Percentiles rank a stretch among this genome's conserved stretches.
These are phyloP conservation scores for Myotis pilosus DNA, from an alignment of 2,797 vertebrate genomes.

Conservation along the genomic window DNA sequence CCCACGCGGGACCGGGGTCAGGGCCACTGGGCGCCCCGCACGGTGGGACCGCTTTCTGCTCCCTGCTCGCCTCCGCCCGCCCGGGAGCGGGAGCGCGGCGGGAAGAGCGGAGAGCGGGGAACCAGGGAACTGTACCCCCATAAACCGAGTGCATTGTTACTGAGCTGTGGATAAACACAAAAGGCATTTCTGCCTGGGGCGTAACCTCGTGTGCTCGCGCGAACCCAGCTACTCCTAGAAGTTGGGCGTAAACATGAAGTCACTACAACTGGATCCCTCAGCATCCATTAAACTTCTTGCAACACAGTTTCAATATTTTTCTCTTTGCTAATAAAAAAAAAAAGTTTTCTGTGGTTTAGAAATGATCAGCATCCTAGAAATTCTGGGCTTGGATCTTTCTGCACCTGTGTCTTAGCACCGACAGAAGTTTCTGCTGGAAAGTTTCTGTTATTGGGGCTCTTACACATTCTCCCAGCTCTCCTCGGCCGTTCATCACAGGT, in stretches of 20 bases:
- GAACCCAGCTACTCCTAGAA: not conserved
- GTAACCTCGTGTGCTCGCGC: conserved; percentile 34
- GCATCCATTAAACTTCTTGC: conserved; percentile 49
- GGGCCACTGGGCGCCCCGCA: not conserved
- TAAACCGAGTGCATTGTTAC: conserved; percentile 54
- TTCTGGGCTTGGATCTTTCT: not conserved
- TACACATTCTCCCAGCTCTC: not conserved
- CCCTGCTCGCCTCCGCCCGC: not conserved
- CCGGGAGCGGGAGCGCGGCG: not conserved
- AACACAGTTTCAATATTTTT: not conserved
- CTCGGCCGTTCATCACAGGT: not conserved
- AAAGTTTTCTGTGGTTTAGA: not conserved
- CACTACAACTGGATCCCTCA: not conserved
- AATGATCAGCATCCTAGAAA: not conserved
- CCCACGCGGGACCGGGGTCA: not conserved
- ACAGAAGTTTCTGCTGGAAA: not conserved
- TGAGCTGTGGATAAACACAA: conserved; percentile 57
- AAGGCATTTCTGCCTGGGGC: conserved; percentile 72
- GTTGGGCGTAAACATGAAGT: conserved; percentile 53
- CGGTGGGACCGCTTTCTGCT: not conserved
- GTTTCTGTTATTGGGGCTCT: not conserved
- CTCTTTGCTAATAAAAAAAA: not conserved
- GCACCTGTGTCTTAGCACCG: conserved; percentile 26
- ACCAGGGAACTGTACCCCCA: not conserved
- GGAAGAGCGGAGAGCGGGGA: not conserved